Base-by-base conservation (phyloP, 2,113 vertebrate genomes). In the Gymnorhina tibicen region DNA sequence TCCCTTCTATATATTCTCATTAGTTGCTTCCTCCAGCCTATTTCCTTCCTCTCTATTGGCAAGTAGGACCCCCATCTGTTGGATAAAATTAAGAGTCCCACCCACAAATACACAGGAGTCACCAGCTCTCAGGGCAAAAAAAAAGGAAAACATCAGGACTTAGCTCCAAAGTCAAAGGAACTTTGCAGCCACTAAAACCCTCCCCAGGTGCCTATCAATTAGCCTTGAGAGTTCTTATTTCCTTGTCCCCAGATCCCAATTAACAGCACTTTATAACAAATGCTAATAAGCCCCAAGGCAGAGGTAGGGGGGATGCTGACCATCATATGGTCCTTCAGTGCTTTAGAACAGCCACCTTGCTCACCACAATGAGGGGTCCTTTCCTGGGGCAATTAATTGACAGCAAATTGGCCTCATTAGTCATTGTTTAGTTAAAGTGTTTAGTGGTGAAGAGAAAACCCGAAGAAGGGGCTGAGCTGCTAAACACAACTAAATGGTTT, bases 351-450 rank as follows among this genome's bases (percentile, higher is more conserved):
- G 89, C 93, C 93, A 95, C 92, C 64, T 94, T 94, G 55, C 80
- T 91, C 85, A 82, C 79, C 87, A 97, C 94, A 87, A 97, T 97
- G 87, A 94, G 94, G 93, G 94, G 96, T 79, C 32, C 91, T 97
- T 93, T 97, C 67, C 82, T 84, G 92, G 91, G 84, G 91, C 84
- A 96, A 88, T 92, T 97, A 96, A 97, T 94, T 94, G 97, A 79
- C 89, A 97, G 91, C 39, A 96, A 97, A 96, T 93, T 96, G 86
- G 76, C 77, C 93, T 98, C 95, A 96, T 94, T 97, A 97, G 86
- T 97, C 92, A 97, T 94, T 96, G 78, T 93, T 94, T 80, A 94
- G 92, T 94, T 94, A 93, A 96, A 97, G 78, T 62, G 92, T 90
- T 95, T 72, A 77, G 75, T n/a, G 87, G 89, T 55, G 56, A 63